These are phyloP conservation scores for Sabatieria punctata DNA, from an alignment of 2,888 invertebrate species.

Conservation along the genomic window DNA sequence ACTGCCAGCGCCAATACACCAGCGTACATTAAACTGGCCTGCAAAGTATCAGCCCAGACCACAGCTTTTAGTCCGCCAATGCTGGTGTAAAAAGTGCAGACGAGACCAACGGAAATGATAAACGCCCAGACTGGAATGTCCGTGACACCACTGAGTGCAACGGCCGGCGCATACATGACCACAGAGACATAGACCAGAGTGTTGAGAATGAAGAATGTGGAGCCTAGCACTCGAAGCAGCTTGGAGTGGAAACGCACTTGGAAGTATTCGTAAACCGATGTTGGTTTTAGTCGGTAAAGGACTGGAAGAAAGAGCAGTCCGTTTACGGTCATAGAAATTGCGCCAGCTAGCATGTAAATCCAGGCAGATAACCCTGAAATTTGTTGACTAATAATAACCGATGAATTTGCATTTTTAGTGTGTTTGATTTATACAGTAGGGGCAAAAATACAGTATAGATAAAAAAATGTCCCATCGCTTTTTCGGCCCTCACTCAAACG, in stretches of 20 bases:
- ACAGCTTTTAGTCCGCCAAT: conserved; percentile 6
- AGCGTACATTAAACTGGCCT: background rate
- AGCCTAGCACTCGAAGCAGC: background rate
- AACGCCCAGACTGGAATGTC: background rate
- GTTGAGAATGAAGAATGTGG: conserved; percentile 1
- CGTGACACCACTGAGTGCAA: conserved; percentile 13
- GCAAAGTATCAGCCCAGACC: conserved; percentile 2
- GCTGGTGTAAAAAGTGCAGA: conserved; percentile 3
- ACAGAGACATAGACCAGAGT: conserved; percentile 16
- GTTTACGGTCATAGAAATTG: conserved; percentile 17
- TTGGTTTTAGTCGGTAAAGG: conserved; percentile 23
- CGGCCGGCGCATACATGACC: conserved; percentile 21
- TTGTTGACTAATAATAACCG: no score
- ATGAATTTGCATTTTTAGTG: no score
- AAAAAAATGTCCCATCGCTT: no score
- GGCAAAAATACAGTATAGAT: no score
- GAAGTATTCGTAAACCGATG: conserved; percentile 23
- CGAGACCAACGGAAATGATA: background rate
- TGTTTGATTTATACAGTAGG: no score
- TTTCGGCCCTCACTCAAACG: no score
- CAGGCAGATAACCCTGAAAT: conserved; percentile 19
- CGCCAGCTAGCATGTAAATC: conserved; percentile 21
- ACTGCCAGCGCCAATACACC: background rate
- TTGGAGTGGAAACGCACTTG: conserved; percentile 15
- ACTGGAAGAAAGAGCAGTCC: conserved; percentile 20